Percentiles rank a stretch among this genome's conserved stretches.
Conservation (phyloP, 2,113 vertebrate species). For the Brachyhypopomus occidentalis region DNA sequence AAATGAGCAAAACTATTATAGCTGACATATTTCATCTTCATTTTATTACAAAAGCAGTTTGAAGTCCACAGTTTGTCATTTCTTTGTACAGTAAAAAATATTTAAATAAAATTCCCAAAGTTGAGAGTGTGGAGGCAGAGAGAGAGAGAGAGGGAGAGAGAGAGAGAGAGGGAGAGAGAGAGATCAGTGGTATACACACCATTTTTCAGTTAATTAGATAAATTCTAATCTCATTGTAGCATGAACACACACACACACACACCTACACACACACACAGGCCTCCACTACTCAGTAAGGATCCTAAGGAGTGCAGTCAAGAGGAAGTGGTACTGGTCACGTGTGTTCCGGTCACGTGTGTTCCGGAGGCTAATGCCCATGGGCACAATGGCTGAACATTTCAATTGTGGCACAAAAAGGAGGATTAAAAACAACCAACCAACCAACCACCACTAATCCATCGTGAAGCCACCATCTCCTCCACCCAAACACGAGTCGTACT, state of each 20-base stretch:
- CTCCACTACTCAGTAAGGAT: too few relatives aligned
- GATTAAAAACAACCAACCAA: background rate
- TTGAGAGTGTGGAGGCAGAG: conserved; percentile 66
- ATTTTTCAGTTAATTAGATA: conserved; percentile 37
- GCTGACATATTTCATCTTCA: conserved; percentile 67
- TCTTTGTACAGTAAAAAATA: conserved; percentile 83
- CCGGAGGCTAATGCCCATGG: conserved; percentile 53
- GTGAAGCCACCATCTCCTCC: background rate
- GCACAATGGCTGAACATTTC: conserved; percentile 60
- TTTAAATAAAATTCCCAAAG: conserved; percentile 78
- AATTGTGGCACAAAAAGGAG: conserved; percentile 47
- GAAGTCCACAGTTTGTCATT: conserved; percentile 79
- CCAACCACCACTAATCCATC: background rate
- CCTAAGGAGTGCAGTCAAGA: background rate
- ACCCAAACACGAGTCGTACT: background rate
- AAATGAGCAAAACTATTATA: conserved; percentile 13
- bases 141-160: conserved; percentile 35
- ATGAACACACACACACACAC: conserved; percentile 57
- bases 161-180: too few relatives aligned
- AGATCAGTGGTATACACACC: conserved; percentile 27
- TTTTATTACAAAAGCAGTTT: conserved; percentile 80
- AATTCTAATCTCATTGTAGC: conserved; percentile 60
- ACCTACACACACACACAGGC: conserved; percentile 60
- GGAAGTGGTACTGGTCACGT: conserved; percentile 7
- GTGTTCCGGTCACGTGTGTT: background rate